Evolutionary conservation across 2,888 invertebrate species (phyloP).

Genomic region (Andrena haemorrhoa): DNA sequence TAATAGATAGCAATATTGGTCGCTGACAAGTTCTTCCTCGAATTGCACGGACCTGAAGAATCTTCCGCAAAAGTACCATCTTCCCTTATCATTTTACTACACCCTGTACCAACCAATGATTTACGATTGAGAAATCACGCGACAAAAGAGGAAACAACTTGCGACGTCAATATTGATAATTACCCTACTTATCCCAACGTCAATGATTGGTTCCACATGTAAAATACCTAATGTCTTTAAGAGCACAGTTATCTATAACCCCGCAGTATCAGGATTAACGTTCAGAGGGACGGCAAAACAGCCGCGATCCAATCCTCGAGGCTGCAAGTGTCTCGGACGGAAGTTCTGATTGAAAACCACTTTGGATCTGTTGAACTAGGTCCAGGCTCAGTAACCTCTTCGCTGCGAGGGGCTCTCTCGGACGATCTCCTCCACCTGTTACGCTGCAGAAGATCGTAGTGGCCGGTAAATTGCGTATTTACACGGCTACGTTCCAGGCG

Average conservation of each 20-base stretch:
- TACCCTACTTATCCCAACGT: neutral
- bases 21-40: no score
- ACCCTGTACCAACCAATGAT: neutral
- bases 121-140: neutral
- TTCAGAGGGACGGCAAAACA: conserved; percentile 41
- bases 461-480: conserved; percentile 73
- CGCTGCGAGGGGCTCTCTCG: neutral
- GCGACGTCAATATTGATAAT: neutral
- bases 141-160: neutral
- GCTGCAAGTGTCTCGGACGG: conserved; percentile 17
- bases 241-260: neutral
- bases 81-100: no score
- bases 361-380: conserved; percentile 43
- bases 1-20: no score
- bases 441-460: conserved; percentile 44
- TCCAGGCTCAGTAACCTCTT: conserved; percentile 9
- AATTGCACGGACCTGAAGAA: no score
- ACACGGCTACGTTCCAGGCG: conserved; percentile 67
- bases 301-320: conserved; percentile 49
- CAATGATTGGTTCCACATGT: neutral
- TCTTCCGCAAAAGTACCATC: no score
- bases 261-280: conserved; percentile 40
- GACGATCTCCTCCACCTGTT: conserved; percentile 66
- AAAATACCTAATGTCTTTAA: neutral
- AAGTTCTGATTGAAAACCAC: conserved; percentile 33